Percentiles rank a stretch among this genome's conserved stretches.
Evolutionary conservation across 2,113 vertebrate species (phyloP).

Genomic region (Vidua macroura): DNA sequence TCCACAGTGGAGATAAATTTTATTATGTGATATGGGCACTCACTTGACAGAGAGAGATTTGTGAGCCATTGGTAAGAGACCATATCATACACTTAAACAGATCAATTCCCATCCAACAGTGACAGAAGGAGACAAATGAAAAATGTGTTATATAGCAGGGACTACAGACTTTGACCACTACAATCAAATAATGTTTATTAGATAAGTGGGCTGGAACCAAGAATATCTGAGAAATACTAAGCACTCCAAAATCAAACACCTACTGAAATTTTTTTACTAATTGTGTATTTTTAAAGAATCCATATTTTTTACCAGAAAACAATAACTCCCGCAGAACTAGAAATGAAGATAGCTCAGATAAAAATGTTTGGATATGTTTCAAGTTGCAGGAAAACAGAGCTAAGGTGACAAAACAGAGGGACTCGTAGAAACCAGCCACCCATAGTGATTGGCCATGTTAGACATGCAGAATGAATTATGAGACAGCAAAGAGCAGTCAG

Average conservation of each 20-base stretch:
- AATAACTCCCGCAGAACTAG: not conserved
- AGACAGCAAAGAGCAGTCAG: not conserved
- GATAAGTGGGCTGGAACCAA: not conserved
- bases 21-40: not conserved
- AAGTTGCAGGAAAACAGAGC: not conserved
- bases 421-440: not conserved
- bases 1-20: not conserved
- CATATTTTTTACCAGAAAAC: not conserved
- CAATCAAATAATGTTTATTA: not conserved
- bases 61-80: slow-evolving; percentile 8
- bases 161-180: not conserved
- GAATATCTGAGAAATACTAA: not conserved
- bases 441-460: not conserved
- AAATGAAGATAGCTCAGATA: not conserved
- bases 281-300: not conserved
- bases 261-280: not conserved
- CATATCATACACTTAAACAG: not conserved
- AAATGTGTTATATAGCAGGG: not conserved
- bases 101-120: not conserved
- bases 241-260: not conserved
- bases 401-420: not conserved
- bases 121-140: not conserved
- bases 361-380: not conserved
- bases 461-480: not conserved
- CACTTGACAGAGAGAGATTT: slow-evolving; percentile 11